Evolutionary conservation across 2,888 invertebrate genomes (phyloP).

Genomic region (Melanostoma scalare): DNA sequence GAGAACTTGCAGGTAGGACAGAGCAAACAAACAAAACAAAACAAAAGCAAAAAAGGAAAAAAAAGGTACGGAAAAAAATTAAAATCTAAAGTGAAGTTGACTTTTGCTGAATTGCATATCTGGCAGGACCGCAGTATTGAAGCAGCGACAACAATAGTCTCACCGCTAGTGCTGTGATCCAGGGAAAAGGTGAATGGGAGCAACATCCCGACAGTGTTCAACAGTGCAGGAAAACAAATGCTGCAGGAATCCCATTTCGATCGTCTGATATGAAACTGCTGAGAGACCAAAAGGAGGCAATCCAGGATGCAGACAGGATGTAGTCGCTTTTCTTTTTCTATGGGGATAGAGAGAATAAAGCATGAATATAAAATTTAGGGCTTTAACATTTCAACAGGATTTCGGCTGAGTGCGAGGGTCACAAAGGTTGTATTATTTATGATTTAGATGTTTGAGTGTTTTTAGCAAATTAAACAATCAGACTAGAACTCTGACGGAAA

Average conservation of each 20-base stretch:
- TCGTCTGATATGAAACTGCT: constrained; percentile 40
- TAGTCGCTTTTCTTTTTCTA: constrained; percentile 7
- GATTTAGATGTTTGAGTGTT: neutral
- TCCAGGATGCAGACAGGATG: constrained; percentile 38
- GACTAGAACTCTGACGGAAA: too few species aligned
- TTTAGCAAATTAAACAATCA: too few species aligned
- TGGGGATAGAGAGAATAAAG: neutral
- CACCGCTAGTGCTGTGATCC: neutral
- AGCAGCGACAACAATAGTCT: constrained; percentile 41
- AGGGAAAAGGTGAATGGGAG: constrained; percentile 22
- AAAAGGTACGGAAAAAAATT: neutral
- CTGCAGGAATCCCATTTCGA: constrained; percentile 36
- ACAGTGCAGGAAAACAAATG: constrained; percentile 13
- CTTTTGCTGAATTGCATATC: constrained; percentile 56
- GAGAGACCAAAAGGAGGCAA: constrained; percentile 29
- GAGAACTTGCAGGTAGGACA: constrained; percentile 9
- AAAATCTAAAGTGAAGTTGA: constrained; percentile 38
- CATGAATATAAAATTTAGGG: constrained; percentile 38
- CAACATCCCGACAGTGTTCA: constrained; percentile 19
- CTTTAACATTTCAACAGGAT: constrained; percentile 34
- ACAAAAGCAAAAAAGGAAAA: neutral
- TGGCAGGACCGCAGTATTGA: constrained; percentile 41
- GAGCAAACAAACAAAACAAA: neutral
- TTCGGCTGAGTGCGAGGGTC: neutral
- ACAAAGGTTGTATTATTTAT: neutral